Evolutionary conservation across 2,888 invertebrate species (phyloP), one percentile per base, ranked within the genome.

Genomic region (Ormyrus rosae): DNA sequence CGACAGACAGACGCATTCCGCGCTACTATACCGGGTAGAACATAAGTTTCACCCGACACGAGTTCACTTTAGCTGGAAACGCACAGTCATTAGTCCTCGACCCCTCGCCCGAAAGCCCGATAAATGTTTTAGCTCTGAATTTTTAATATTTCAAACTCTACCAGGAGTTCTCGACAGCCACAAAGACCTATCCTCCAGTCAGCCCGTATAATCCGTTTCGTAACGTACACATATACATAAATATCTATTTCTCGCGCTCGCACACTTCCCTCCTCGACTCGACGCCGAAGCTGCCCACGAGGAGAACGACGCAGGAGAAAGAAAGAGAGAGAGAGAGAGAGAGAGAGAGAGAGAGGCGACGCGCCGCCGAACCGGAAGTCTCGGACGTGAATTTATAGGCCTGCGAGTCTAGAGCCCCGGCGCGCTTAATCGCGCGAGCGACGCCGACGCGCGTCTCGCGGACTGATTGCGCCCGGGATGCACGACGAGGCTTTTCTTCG

Each of bases 351-450:
- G 55, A 19, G 51, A 11, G 9, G 34, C 34, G 48, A 13, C 19
- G 71, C 50, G 51, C 51, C 34, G n/a, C 8, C 19, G 63, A 56
- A 13, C 65, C 78, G 71, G 71, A 71, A 78, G 71, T 71, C 65
- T 78, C 13, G 70, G 50, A 65, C 77, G 48, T 69, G 69, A 63
- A 69, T 77, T 77, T 68, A 74, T 74, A 64, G 73, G 48, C 13
- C 10, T 3, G 34, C 34, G 34, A 34, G 34, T 34, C 34, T 34
- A 4, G 34, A 34, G 34, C 34, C 34, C 34, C 34, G 34, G 34
- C 34, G 34, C 34, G 34, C 2, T 3, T 34, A 34, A 34, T 34
- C 34, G 34, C 34, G 34, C 0, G 0, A 34, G 34, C 34, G 34
- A 34, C 34, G 34, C 34, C 34, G 34, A 34, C 34, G 34, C 34